Conservation (phyloP, 2,888 invertebrate genomes). For the Lepidocyrtinus sp. region DNA sequence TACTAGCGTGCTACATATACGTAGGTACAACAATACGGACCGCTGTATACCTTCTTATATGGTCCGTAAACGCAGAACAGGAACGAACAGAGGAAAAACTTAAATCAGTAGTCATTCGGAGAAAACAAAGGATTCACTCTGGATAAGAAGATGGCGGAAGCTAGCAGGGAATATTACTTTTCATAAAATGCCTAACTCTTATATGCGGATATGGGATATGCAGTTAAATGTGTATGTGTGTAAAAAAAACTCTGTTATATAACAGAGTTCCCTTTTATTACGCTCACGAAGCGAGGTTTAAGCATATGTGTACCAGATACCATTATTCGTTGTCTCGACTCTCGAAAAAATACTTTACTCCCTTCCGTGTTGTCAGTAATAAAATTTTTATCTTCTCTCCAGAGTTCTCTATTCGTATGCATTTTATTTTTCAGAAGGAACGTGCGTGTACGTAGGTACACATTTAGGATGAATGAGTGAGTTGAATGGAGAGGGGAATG, state of each 20-base stretch:
- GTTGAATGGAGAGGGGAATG: slow-evolving; percentile 4
- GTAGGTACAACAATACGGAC: background rate
- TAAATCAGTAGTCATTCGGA: slow-evolving; percentile 17
- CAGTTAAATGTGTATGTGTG: background rate
- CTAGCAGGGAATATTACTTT: slow-evolving; percentile 19
- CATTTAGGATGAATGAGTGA: slow-evolving; percentile 19
- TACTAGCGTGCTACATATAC: background rate
- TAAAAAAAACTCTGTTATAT: background rate
- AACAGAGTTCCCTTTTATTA: background rate
- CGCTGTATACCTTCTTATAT: background rate
- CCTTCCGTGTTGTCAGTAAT: slow-evolving; percentile 18
- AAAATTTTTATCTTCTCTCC: slow-evolving; percentile 10
- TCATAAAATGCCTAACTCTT: background rate
- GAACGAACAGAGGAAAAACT: slow-evolving; percentile 3
- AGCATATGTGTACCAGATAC: background rate
- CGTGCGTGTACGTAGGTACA: slow-evolving; percentile 22
- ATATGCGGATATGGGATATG: background rate
- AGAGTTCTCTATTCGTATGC: slow-evolving; percentile 1
- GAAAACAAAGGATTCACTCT: slow-evolving; percentile 64
- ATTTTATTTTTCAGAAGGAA: background rate
- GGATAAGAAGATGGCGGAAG: slow-evolving; percentile 69
- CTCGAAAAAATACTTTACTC: slow-evolving; percentile 13
- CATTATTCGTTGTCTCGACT: background rate
- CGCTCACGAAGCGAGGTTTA: slow-evolving; percentile 12
- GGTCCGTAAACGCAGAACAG: background rate